Evolutionary conservation across 2,797 vertebrate genomes (phyloP).

Genomic region (Oreochromis grahami): DNA sequence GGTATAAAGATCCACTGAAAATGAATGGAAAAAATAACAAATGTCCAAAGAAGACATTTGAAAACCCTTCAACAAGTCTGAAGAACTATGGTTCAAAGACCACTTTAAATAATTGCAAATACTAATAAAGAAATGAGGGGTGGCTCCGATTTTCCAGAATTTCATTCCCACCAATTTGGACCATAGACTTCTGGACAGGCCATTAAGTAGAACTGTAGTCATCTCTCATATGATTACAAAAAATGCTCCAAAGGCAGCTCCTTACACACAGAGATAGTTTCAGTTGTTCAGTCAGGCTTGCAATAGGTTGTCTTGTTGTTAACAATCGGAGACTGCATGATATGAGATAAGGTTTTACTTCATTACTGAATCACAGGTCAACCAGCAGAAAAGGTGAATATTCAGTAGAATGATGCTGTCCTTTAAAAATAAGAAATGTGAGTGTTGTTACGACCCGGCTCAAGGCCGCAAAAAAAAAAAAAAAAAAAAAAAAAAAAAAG

Average conservation of each 20-base stretch:
- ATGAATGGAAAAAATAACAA: neutral
- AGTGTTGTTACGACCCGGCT: no score
- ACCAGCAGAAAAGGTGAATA: neutral
- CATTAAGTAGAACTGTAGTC: neutral
- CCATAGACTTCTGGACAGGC: neutral
- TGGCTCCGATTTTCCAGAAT: neutral
- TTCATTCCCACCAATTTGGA: neutral
- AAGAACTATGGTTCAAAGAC: accelerated
- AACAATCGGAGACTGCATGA: neutral
- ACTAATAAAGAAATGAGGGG: neutral
- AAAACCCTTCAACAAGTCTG: neutral
- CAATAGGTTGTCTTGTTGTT: neutral
- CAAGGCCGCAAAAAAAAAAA: no score
- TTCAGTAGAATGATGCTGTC: neutral
- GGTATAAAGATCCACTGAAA: neutral
- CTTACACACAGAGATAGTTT: neutral
- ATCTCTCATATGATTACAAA: neutral
- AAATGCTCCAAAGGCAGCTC: neutral
- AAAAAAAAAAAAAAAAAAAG: no score
- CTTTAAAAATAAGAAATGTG: neutral
- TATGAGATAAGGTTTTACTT: neutral
- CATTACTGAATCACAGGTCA: neutral
- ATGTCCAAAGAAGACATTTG: neutral
- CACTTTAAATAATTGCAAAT: neutral
- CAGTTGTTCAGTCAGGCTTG: neutral